Evolutionary conservation across 2,888 invertebrate genomes (phyloP), one percentile per base, ranked within the genome.

Genomic region (Aplocera efformata): DNA sequence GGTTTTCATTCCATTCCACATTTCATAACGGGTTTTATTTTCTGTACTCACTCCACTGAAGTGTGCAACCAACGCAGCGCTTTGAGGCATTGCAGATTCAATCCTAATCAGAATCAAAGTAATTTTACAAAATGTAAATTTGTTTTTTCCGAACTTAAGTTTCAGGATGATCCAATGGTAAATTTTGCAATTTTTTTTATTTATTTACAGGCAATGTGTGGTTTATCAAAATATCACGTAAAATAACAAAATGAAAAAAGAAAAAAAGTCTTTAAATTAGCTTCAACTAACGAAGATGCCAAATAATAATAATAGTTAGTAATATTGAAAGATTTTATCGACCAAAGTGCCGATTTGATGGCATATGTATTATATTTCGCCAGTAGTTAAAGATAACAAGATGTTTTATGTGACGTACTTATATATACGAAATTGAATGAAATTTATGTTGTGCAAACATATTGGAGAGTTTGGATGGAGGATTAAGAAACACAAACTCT

Each of bases 401-500:
- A 40, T 37, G 42, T 32, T 47, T 49, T 49, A 47, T 51, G 49
- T 51, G 38, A 26, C 42, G 22, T 41, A 43, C 39, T 45, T 42
- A 7, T 6, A 51, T 43, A 44, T 45, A 43, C 33, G 37, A 37
- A 52, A 52, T 54, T 48, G 32, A 42, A 48, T 48, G 45, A 33
- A 43, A 46, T 48, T 48, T 46, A 39, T 42, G 30, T 36, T 54
- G 49, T 49, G 42, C 47, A 50, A 51, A 54, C 39, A 54, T 24
- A 49, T 46, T 39, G 36, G 36, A 41, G 48, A 48, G 48, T 43
- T 45, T 42, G 36, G 44, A 21, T 17, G 40, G 40, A 34, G 39
- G 38, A 43, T 47, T 40, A 37, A 50, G 42, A 44, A n/a, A n/a
- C n/a, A n/a, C n/a, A n/a, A n/a, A n/a, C n/a, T n/a, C n/a, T n/a